These are phyloP conservation scores for Tupaia tana DNA, from an alignment of 2,113 vertebrate genomes.

Conservation along the genomic window DNA sequence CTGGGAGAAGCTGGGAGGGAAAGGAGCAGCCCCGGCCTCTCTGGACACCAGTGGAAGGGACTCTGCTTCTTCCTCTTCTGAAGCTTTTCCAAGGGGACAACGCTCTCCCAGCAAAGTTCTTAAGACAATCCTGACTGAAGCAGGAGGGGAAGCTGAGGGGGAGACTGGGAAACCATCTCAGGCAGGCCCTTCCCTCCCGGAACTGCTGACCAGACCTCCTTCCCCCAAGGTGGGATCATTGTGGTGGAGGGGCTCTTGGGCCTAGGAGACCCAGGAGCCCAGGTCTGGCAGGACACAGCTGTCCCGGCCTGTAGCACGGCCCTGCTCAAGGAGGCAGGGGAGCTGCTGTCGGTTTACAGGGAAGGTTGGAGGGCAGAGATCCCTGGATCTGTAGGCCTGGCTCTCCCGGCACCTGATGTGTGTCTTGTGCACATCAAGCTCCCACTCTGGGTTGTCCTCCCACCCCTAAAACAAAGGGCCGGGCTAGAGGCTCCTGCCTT, in stretches of 20 bases:
- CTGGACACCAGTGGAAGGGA: neutral
- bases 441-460: neutral
- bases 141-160: neutral
- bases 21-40: neutral
- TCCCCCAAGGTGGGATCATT: fast-evolving
- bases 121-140: neutral
- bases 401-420: neutral
- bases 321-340: neutral
- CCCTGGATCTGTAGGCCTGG: too few species aligned
- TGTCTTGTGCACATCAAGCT: neutral
- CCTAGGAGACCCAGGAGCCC: neutral
- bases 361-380: neutral
- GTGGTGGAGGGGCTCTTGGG: neutral
- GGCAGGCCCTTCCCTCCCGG: neutral
- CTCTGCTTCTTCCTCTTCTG: neutral
- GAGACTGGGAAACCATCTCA: neutral
- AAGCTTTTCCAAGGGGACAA: conserved; percentile 19
- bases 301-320: neutral
- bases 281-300: neutral
- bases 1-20: too few species aligned
- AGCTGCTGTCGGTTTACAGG: neutral
- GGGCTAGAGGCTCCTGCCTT: neutral
- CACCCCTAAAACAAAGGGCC: neutral
- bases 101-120: neutral
- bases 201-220: neutral